Evolutionary conservation across 2,888 invertebrate species (phyloP).

Genomic region (Aelia acuminata): DNA sequence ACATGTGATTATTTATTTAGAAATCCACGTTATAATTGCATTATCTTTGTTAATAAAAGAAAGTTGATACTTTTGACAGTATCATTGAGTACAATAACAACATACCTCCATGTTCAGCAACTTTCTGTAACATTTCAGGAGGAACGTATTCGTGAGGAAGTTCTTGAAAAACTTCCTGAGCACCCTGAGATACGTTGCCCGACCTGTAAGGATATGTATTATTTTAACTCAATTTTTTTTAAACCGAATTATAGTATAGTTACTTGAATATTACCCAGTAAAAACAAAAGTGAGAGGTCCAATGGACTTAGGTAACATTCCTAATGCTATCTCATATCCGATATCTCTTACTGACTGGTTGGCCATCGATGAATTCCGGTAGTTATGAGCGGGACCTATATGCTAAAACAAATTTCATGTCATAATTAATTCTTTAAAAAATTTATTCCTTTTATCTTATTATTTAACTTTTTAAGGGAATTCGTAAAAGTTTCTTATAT

Average conservation of each 20-base stretch:
- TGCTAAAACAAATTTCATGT: slow-evolving; percentile 74
- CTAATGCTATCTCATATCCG: slow-evolving; percentile 97
- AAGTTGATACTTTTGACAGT: no score
- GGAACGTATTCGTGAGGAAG: slow-evolving; percentile 98
- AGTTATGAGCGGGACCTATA: slow-evolving; percentile 98
- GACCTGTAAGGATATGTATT: slow-evolving; percentile 66
- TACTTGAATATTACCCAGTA: slow-evolving; percentile 78
- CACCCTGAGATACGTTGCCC: slow-evolving; percentile 76
- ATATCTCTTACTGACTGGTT: slow-evolving; percentile 97
- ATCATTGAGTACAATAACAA: slow-evolving; percentile 64
- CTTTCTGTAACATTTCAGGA: slow-evolving; percentile 93
- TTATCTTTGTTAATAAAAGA: no score
- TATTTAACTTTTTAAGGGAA: not conserved
- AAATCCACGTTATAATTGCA: no score
- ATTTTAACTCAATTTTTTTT: not conserved
- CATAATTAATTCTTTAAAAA: not conserved
- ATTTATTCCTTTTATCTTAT: no score
- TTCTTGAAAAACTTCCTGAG: slow-evolving; percentile 95
- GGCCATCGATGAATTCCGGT: slow-evolving; percentile 97
- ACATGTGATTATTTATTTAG: no score
- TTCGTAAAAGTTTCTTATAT: not conserved
- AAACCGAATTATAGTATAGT: not conserved
- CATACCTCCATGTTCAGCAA: slow-evolving; percentile 94
- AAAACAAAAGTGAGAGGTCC: slow-evolving; percentile 98
- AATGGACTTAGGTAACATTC: slow-evolving; percentile 96